Base-by-base conservation (phyloP, 2,113 vertebrate species). In the Hippocampus comes region DNA sequence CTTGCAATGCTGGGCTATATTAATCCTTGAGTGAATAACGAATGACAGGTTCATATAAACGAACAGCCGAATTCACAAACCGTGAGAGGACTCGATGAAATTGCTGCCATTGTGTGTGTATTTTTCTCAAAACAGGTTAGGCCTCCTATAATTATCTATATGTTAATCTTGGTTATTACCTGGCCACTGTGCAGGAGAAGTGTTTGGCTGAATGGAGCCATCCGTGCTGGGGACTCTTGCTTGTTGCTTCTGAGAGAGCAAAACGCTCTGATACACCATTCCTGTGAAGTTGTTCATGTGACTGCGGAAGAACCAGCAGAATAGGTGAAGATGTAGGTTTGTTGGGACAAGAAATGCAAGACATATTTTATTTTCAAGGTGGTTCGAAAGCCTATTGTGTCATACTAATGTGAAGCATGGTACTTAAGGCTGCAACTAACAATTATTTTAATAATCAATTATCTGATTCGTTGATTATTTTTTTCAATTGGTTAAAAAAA, bases 221-320 rank as follows among this genome's bases (percentile, higher is more conserved):
- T 96, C 95, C 84, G 93, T 92, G 86, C 94, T 95, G 84, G 91
- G n/a, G 64, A 93, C 85, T 90, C 91, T 93, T 70, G 91, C 68
- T 9, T 94, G 92, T 76, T 92, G 93, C 59, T 86, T 94, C 79
- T 93, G 94, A 70, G 93, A 93, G 83, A 98, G 93, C 74, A 98
- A 84, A 41, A 96, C 87, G 30, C 95, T 95, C 90, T 98, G 94
- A 89, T 99, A 98, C n/a, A 95, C 90, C 56, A 92, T 95, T 76
- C 97, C 97, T 53, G 97, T 97, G 83, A 99, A 98, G 41, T 94
- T 93, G 90, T 98, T 97, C 85, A 95, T 93, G 78, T 96, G 95
- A 89, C 96, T 98, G 82, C 78, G 85, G 83, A 57, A 74, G 21
- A 76, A 67, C 48, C 41, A 70, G 25, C 77, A 17, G 67, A 71